Base-by-base conservation (phyloP, 2,113 vertebrate species). In the Nesoenas mayeri region DNA sequence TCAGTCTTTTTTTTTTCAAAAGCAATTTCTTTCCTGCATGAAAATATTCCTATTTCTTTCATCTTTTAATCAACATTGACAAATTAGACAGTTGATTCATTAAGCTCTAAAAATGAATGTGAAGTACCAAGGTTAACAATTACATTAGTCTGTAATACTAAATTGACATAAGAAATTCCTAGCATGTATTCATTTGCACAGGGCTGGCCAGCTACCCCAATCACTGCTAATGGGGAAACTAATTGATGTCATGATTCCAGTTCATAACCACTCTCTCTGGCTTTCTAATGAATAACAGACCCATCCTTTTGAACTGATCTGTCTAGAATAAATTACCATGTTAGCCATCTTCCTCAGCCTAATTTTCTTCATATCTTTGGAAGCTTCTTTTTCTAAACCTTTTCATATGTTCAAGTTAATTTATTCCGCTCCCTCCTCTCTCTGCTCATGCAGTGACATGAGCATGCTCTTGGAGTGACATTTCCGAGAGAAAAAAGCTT, bases 241-340 rank as follows among this genome's bases (percentile, higher is more conserved):
- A 96, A 97, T 95, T 94, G 96, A 96, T 97, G 96, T 97, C 95
- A 88, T 77, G 90, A 96, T 96, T 94, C 93, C 57, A 97, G 88
- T 93, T 93, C 88, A 84, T 95, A 95, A 95, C 89, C 62, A 72
- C 66, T 91, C 85, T 95, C 77, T 83, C 92, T 85, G 86, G 89
- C 84, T 90, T 92, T 92, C 83, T 94, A 95, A 97, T 92, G 95
- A 85, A 78, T 69, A 91, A 56, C 83, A 91, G 93, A 66, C 71
- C 74, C 87, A 62, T 89, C 88, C 84, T 94, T 96, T 95, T 92
- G 78, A 94, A 91, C 82, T 6, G 42, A 73, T 78, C 66, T 89
- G 34, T 47, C 87, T 6, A 3, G 79, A 88, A 93, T 89, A 86
- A 94, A 95, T 91, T 91, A 97, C 89, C 53, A 60, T 53, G 95